These are phyloP conservation scores for Danio aesculapii DNA, from an alignment of 2,797 vertebrate genomes.

Conservation along the genomic window DNA sequence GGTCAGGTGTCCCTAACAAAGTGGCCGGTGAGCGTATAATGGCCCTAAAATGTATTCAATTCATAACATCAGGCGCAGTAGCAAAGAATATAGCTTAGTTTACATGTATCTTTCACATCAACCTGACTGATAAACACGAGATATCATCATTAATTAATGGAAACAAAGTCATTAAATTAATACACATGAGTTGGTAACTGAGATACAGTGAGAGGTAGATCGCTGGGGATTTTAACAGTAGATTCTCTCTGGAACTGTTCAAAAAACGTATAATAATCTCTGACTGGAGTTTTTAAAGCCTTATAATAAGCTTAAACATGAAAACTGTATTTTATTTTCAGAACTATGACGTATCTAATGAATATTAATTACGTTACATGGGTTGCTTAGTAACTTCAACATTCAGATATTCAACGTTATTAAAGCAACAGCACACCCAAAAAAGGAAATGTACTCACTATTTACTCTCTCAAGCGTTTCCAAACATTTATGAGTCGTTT, in stretches of 20 bases:
- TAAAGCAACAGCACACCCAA: background rate
- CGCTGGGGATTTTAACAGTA: background rate
- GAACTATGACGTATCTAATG: background rate
- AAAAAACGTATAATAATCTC: background rate
- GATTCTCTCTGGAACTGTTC: background rate
- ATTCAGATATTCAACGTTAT: background rate
- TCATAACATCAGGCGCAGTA: background rate
- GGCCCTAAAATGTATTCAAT: too few species aligned
- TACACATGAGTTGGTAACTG: background rate
- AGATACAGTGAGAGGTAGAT: background rate
- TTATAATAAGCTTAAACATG: background rate
- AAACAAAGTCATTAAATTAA: constrained; percentile 7
- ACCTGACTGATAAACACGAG: background rate
- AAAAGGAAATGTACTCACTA: too few species aligned
- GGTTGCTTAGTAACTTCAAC: background rate
- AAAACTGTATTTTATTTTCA: too few species aligned
- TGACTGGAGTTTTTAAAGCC: background rate
- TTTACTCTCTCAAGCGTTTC: too few species aligned
- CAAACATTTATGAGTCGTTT: too few species aligned
- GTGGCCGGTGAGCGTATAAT: too few species aligned
- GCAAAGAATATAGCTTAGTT: too few species aligned
- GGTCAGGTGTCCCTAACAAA: too few species aligned
- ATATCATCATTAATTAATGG: background rate
- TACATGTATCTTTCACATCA: background rate
- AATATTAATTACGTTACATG: background rate